These are phyloP conservation scores for Hipparchia sbordonii DNA, from an alignment of 2,888 invertebrate genomes.

Conservation along the genomic window DNA sequence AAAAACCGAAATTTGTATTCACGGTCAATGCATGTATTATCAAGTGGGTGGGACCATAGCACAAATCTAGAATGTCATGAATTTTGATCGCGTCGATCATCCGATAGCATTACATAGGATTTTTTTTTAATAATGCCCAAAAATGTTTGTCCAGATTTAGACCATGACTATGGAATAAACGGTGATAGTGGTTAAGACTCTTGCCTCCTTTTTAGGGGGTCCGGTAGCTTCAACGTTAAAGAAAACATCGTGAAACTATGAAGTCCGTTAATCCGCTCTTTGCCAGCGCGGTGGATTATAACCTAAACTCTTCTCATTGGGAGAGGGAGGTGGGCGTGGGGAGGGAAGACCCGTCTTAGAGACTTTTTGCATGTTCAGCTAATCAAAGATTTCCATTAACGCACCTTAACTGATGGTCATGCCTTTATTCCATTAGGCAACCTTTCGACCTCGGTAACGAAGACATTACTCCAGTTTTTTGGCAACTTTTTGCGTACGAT, in stretches of 20 bases:
- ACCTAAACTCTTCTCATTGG: no score
- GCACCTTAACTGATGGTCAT: slow-evolving; percentile 38
- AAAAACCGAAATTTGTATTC: slow-evolving; percentile 66
- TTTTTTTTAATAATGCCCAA: not conserved
- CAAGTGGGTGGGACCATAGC: slow-evolving; percentile 68
- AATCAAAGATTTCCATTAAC: slow-evolving; percentile 30
- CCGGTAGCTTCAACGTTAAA: no score
- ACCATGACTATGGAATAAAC: not conserved
- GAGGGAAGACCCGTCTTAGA: no score
- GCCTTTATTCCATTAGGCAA: slow-evolving; percentile 45
- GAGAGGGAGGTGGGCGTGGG: no score
- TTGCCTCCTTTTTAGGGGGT: no score
- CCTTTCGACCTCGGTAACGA: slow-evolving; percentile 48
- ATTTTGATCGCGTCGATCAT: slow-evolving; percentile 39
- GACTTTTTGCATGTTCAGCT: not conserved
- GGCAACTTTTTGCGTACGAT: slow-evolving; percentile 37
- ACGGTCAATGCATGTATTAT: slow-evolving; percentile 68
- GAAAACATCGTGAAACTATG: no score
- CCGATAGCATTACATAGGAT: not conserved
- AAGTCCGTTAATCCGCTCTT: no score
- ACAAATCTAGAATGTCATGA: slow-evolving; percentile 68
- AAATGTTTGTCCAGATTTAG: slow-evolving; percentile 3
- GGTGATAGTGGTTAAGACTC: no score
- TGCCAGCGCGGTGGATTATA: no score
- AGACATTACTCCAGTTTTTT: slow-evolving; percentile 39